phyloP scores from a whole-genome alignment of 2,888 invertebrate species.

The Eupeodes luniger region DNA sequence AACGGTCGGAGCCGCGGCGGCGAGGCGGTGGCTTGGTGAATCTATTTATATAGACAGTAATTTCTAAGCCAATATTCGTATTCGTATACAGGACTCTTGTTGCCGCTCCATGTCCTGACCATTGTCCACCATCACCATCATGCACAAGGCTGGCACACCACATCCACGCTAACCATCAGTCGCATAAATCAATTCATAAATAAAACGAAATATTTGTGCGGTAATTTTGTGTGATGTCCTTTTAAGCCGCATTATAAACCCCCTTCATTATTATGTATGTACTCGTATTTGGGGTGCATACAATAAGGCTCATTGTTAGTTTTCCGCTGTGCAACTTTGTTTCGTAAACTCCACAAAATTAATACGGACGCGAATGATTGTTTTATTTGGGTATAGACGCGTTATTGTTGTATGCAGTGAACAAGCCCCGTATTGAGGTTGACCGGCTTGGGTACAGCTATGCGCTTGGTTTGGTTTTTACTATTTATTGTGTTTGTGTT shows the following conservation, averaged over 20 bases:
- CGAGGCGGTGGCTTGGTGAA: neutral
- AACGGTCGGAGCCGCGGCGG: neutral
- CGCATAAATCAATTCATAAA: slow-evolving; percentile 61
- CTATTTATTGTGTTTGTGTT: neutral
- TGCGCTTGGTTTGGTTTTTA: neutral
- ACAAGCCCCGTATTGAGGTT: neutral
- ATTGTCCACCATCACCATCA: no score
- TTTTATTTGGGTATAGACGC: slow-evolving; percentile 1
- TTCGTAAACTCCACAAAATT: neutral
- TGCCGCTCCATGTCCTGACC: neutral
- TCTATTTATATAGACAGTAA: slow-evolving; percentile 3
- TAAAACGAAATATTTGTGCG: slow-evolving; percentile 59
- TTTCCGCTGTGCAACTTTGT: neutral
- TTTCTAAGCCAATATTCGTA: slow-evolving; percentile 22
- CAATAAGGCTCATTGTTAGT: no score
- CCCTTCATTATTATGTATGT: neutral
- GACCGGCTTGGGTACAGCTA: no score
- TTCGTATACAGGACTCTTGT: neutral
- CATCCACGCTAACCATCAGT: neutral
- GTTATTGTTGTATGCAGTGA: neutral
- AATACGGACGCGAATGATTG: neutral
- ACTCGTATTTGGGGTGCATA: no score
- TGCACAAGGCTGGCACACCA: neutral
- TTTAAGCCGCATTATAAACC: slow-evolving; percentile 54
- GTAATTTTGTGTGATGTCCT: slow-evolving; percentile 48